Evolutionary conservation across 1,140 invertebrate species (phyloP).

Genomic region (Camponotus vicinus): DNA sequence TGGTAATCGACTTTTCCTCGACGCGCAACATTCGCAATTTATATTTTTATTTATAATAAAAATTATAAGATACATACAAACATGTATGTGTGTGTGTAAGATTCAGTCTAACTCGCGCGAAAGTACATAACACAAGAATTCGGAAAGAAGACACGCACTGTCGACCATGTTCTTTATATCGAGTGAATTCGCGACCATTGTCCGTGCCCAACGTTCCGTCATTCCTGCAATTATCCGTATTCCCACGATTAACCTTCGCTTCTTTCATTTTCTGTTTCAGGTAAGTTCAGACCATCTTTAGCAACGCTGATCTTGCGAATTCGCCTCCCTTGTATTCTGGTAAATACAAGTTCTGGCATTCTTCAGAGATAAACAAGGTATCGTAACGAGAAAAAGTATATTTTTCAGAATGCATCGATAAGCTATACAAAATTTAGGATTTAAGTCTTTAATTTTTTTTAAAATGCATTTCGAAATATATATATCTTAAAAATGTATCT

Average conservation of each 20-base stretch:
- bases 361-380: neutral
- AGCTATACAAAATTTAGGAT: neutral
- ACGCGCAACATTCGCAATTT: neutral
- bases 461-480: too few relatives aligned
- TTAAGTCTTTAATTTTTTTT: too few relatives aligned
- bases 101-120: neutral
- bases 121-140: neutral
- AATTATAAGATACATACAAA: neutral
- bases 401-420: neutral
- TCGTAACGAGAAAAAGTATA: neutral
- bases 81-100: neutral
- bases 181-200: neutral
- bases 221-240: conserved; percentile 47
- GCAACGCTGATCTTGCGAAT: neutral
- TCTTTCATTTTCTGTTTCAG: conserved; percentile 73
- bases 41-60: neutral
- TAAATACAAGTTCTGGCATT: neutral
- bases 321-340: neutral
- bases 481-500: too few relatives aligned
- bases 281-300: conserved; percentile 66
- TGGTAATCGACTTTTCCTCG: neutral
- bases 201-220: neutral
- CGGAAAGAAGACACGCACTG: neutral
- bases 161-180: neutral
- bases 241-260: conserved; percentile 39